Percentiles rank a stretch among this genome's conserved stretches.
phyloP scores from a whole-genome alignment of 2,888 invertebrate genomes.

The Sturmia bella region DNA sequence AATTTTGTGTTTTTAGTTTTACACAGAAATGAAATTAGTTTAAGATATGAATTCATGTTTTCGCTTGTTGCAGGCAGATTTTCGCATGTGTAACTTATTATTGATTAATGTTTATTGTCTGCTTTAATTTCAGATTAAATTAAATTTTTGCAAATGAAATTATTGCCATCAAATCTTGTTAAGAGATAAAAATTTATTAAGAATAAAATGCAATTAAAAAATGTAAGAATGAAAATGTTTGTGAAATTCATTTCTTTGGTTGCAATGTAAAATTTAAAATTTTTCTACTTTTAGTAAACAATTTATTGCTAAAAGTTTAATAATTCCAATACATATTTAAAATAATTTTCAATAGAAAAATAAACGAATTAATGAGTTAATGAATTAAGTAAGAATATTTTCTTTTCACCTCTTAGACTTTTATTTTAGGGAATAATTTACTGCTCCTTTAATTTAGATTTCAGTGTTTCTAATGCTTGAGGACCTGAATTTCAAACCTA shows the following conservation, averaged over 20 bases:
- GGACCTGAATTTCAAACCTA: constrained; percentile 47
- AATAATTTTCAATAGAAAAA: not conserved
- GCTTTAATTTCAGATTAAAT: constrained; percentile 26
- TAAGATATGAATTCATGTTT: not conserved
- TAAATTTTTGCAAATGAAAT: constrained; percentile 7
- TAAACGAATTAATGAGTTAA: not conserved
- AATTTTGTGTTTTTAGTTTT: constrained; percentile 15
- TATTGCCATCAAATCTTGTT: constrained; percentile 34
- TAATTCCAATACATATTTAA: too few relatives aligned
- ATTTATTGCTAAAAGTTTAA: too few relatives aligned
- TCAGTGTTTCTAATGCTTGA: constrained; percentile 20
- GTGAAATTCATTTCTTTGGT: too few relatives aligned
- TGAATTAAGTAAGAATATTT: constrained; percentile 12
- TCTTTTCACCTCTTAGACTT: not conserved
- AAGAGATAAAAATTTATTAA: constrained; percentile 13
- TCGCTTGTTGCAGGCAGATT: constrained; percentile 22
- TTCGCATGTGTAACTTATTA: constrained; percentile 38
- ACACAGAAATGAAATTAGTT: constrained; percentile 38
- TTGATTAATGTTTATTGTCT: constrained; percentile 56
- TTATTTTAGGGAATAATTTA: not conserved
- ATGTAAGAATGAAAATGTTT: too few relatives aligned
- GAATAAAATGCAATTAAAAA: constrained; percentile 12
- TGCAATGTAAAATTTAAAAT: too few relatives aligned
- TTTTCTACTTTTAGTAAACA: too few relatives aligned
- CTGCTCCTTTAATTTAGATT: constrained; percentile 16